phyloP scores from a whole-genome alignment of 92 coral and sea anemone species.

The Micromussa lordhowensis region DNA sequence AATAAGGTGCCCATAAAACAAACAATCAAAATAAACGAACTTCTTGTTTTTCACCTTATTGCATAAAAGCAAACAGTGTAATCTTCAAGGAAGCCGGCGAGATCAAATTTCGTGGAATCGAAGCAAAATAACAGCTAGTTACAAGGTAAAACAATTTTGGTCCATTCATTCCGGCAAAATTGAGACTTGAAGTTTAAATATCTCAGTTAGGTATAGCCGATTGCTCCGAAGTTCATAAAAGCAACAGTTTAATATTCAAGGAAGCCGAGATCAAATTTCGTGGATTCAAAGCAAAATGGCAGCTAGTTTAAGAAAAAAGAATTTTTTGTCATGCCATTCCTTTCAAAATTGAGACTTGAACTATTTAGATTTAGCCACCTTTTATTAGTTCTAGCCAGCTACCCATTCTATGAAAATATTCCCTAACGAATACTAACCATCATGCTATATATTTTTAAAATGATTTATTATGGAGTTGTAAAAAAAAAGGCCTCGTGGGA shows the following conservation, averaged over 20 bases:
- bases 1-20: background rate
- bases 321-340: background rate
- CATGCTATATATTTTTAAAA: too few relatives aligned
- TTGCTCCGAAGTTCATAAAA: background rate
- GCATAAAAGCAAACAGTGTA: background rate
- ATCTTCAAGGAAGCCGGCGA: background rate
- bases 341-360: background rate
- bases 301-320: background rate
- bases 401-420: background rate
- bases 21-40: background rate
- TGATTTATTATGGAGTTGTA: too few relatives aligned
- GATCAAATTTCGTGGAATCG: background rate
- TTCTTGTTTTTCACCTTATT: background rate
- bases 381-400: background rate
- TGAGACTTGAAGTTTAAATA: too few relatives aligned
- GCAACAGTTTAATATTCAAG: background rate
- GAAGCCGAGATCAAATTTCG: background rate
- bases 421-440: background rate
- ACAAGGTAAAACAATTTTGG: background rate
- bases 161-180: background rate
- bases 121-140: background rate
- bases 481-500: too few relatives aligned
- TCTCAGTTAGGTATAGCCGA: too few relatives aligned
- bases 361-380: background rate
- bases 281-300: background rate